Conservation (phyloP, 1,140 invertebrate genomes). For the Drosophila rufa region DNA sequence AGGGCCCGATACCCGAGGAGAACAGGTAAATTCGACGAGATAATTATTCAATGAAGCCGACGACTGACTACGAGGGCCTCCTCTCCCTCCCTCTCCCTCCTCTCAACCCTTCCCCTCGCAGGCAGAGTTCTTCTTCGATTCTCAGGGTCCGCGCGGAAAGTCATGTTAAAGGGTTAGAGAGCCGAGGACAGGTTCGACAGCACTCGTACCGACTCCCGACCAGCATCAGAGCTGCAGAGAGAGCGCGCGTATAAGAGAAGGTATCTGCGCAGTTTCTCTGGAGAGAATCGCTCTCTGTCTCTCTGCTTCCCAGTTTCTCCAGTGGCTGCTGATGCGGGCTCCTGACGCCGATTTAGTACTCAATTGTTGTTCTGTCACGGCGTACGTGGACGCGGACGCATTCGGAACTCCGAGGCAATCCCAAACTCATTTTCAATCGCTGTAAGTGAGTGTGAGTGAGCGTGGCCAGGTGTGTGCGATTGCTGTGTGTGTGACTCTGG, state of each 20-base stretch:
- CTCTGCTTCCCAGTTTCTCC: slow-evolving; percentile 34
- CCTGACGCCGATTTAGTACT: slow-evolving; percentile 78
- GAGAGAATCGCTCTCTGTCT: slow-evolving; percentile 10
- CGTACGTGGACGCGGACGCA: slow-evolving; percentile 73
- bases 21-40: slow-evolving; percentile 76
- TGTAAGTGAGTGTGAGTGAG: slow-evolving; percentile 36
- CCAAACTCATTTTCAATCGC: slow-evolving; percentile 25
- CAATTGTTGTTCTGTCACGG: slow-evolving; percentile 80
- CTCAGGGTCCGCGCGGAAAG: slow-evolving; percentile 23
- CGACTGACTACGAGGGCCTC: slow-evolving; percentile 15
- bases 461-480: slow-evolving; percentile 8
- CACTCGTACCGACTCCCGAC: neutral
- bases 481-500: slow-evolving; percentile 1
- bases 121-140: slow-evolving; percentile 15
- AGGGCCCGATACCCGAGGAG: slow-evolving; percentile 54
- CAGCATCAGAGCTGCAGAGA: slow-evolving; percentile 11
- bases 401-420: slow-evolving; percentile 20
- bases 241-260: slow-evolving; percentile 22
- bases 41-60: slow-evolving; percentile 80
- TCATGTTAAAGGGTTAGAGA: slow-evolving; percentile 42
- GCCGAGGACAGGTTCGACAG: slow-evolving; percentile 27
- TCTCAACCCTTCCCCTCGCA: neutral
- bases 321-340: slow-evolving; percentile 50
- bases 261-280: slow-evolving; percentile 18
- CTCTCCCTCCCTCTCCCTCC: neutral